Conservation (phyloP, 1,140 invertebrate genomes). For the Tribolium madens region DNA sequence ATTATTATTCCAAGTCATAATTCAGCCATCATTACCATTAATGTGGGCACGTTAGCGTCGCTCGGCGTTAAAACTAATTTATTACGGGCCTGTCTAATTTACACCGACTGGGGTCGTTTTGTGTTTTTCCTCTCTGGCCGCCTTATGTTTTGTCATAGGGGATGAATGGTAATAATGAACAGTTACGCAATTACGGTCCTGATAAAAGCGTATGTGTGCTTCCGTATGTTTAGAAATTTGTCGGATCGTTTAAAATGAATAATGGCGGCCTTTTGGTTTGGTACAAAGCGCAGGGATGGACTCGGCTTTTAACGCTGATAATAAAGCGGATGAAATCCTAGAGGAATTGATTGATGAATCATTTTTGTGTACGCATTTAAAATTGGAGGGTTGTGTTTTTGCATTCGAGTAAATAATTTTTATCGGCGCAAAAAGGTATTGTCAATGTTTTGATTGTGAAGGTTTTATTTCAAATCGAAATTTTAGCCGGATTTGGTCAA, state of each 20-base stretch:
- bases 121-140: neutral
- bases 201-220: conserved; percentile 17
- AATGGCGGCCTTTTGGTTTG: neutral
- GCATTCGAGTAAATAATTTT: neutral
- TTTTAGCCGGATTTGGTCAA: too few species aligned
- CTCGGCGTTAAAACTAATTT: conserved; percentile 9
- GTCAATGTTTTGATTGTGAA: too few species aligned
- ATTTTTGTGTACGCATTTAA: neutral
- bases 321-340: neutral
- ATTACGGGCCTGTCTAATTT: conserved; percentile 34
- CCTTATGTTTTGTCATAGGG: conserved; percentile 23
- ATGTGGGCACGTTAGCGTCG: neutral
- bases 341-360: neutral
- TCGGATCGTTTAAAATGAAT: conserved; percentile 31
- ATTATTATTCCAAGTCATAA: neutral
- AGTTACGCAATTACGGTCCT: conserved; percentile 22
- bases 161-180: conserved; percentile 34
- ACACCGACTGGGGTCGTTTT: conserved; percentile 14
- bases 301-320: neutral
- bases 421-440: neutral
- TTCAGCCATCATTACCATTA: conserved; percentile 8
- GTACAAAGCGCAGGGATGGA: conserved; percentile 31
- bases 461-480: too few species aligned
- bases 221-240: conserved; percentile 21
- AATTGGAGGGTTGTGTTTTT: neutral